Conservation (phyloP, 1,140 invertebrate genomes). For the Papilio machaon region DNA sequence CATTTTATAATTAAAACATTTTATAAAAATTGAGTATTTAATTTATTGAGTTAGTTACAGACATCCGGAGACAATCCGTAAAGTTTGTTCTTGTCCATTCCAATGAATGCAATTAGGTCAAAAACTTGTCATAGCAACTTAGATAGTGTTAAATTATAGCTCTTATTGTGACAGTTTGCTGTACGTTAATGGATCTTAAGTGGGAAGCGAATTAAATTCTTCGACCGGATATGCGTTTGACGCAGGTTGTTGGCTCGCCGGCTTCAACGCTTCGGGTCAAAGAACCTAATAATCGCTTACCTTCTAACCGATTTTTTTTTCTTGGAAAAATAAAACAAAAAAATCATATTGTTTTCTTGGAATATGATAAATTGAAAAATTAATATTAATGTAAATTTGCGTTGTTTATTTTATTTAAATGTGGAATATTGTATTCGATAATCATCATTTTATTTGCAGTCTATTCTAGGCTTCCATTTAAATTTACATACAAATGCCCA, state of each 20-base stretch:
- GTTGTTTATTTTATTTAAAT: neutral
- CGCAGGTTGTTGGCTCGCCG: constrained; percentile 1
- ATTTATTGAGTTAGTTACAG: neutral
- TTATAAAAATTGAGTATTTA: neutral
- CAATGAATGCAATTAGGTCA: no score
- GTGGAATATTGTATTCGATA: neutral
- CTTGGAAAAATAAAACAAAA: neutral
- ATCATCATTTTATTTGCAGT: neutral
- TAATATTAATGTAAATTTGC: no score
- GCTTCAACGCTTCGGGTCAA: constrained; percentile 10
- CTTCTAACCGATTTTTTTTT: constrained; percentile 8
- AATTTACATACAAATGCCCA: neutral
- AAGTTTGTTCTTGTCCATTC: no score
- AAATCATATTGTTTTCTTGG: constrained; percentile 3
- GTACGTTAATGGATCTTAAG: neutral
- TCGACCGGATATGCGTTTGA: neutral
- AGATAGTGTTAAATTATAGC: no score
- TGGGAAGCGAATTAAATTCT: neutral
- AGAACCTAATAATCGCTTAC: constrained; percentile 2
- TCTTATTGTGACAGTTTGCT: no score
- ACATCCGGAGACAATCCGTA: no score
- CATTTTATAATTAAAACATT: neutral
- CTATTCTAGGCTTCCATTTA: neutral
- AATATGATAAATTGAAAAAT: neutral
- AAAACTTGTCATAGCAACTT: no score